Conservation (phyloP, 2,113 vertebrate species). For the Zosterops pallidus region DNA sequence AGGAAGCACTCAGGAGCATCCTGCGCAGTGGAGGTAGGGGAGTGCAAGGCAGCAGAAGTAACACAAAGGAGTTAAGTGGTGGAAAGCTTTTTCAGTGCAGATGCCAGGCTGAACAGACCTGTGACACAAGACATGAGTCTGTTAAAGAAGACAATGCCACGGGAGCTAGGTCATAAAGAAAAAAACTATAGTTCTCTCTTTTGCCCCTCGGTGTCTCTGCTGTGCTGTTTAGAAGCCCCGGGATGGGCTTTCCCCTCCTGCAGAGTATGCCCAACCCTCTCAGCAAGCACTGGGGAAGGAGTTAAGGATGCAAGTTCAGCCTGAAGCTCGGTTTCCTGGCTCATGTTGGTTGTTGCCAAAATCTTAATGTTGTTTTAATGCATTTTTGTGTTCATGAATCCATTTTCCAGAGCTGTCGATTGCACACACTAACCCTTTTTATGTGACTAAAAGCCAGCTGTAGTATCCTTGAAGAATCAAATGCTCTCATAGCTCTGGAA, state of each 20-base stretch:
- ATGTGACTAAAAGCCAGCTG: slow-evolving; percentile 65
- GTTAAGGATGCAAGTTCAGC: slow-evolving; percentile 17
- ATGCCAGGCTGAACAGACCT: background rate
- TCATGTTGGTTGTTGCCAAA: slow-evolving; percentile 47
- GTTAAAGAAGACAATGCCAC: background rate
- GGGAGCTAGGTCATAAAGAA: background rate
- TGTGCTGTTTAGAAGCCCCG: background rate
- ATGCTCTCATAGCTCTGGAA: slow-evolving; percentile 57
- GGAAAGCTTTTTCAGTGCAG: background rate
- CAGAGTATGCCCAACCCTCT: background rate
- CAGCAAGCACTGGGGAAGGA: background rate
- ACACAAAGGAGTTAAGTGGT: background rate
- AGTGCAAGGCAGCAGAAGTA: background rate
- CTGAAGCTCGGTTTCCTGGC: slow-evolving; percentile 4
- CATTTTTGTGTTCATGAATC: slow-evolving; percentile 69
- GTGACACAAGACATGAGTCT: background rate
- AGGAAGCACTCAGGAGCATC: background rate
- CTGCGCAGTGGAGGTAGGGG: background rate
- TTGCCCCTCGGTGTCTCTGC: background rate
- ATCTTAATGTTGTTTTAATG: slow-evolving; percentile 66
- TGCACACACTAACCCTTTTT: slow-evolving; percentile 39
- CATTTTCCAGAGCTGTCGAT: slow-evolving; percentile 61
- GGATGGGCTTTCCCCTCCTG: background rate
- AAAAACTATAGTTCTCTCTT: background rate
- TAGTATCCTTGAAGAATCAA: slow-evolving; percentile 67